Evolutionary conservation across 1,140 invertebrate genomes (phyloP).

Genomic region (Melanaphis sacchari): DNA sequence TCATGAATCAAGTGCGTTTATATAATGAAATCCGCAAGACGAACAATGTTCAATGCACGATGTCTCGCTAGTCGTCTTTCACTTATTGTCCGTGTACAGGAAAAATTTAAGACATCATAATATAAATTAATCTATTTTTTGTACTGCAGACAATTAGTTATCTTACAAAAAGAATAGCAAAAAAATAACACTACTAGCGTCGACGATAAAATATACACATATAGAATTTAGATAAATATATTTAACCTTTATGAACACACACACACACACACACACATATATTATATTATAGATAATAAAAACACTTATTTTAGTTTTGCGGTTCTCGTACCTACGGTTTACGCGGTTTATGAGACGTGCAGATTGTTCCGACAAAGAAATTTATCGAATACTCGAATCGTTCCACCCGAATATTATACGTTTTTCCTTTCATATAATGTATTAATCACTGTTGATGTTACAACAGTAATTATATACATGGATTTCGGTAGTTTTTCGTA

Average conservation of each 20-base stretch:
- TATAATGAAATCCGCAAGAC: neutral
- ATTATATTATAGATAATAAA: neutral
- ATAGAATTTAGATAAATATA: neutral
- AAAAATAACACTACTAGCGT: neutral
- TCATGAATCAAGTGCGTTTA: constrained; percentile 2
- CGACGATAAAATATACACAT: neutral
- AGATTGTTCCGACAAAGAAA: constrained; percentile 9
- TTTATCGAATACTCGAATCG: neutral
- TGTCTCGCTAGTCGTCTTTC: neutral
- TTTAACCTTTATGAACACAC: neutral
- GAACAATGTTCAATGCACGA: neutral
- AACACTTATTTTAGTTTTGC: neutral
- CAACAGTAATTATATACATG: neutral
- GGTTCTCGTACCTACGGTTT: neutral
- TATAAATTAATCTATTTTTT: neutral
- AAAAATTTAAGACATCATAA: neutral
- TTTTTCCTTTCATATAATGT: neutral
- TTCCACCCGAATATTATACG: neutral
- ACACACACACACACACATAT: too few relatives aligned
- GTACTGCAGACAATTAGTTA: neutral
- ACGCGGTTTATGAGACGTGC: neutral
- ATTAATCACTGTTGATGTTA: neutral
- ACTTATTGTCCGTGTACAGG: neutral
- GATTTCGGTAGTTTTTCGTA: neutral
- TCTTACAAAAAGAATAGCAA: neutral